Evolutionary conservation across 2,113 vertebrate species (phyloP).

Genomic region (Hippocampus abdominalis): DNA sequence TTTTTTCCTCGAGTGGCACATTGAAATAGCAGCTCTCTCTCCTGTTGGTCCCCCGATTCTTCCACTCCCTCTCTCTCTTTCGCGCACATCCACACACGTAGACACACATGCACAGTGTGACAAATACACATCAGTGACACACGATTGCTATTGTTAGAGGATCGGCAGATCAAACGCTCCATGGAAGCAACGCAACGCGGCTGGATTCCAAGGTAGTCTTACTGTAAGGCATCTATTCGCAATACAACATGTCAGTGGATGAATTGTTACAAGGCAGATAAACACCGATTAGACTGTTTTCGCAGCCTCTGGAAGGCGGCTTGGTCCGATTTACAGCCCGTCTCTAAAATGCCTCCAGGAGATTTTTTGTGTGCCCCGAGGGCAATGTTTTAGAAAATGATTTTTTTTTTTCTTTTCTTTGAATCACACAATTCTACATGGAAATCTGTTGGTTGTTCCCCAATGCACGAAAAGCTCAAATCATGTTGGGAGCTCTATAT

Average conservation of each 20-base stretch:
- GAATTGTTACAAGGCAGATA: slow-evolving; percentile 45
- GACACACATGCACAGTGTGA: slow-evolving; percentile 57
- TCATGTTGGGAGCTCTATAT: background rate
- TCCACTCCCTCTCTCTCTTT: background rate
- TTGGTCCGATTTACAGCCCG: slow-evolving; percentile 26
- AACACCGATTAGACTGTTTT: slow-evolving; percentile 26
- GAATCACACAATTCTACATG: slow-evolving; percentile 17
- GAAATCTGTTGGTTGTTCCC: slow-evolving; percentile 15
- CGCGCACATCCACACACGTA: background rate
- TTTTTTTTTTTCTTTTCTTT: too few relatives aligned
- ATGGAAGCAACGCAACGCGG: slow-evolving; percentile 53
- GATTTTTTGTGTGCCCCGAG: slow-evolving; percentile 40
- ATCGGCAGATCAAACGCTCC: slow-evolving; percentile 65
- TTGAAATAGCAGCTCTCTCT: slow-evolving; percentile 54
- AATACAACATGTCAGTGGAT: slow-evolving; percentile 33
- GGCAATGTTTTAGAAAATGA: slow-evolving; percentile 42
- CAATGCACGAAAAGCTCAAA: background rate
- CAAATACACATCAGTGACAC: slow-evolving; percentile 76
- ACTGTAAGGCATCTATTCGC: slow-evolving; percentile 54
- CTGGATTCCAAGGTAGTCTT: slow-evolving; percentile 57
- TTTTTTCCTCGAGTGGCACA: slow-evolving; percentile 51
- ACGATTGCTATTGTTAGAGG: slow-evolving; percentile 71
- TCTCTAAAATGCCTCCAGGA: slow-evolving; percentile 51
- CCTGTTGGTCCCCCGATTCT: background rate
- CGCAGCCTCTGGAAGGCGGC: slow-evolving; percentile 13